A percentile compares a stretch with the other conserved stretches of the same genome.
Conservation (phyloP, 2,113 vertebrate genomes). For the Pterocles burchelli region DNA sequence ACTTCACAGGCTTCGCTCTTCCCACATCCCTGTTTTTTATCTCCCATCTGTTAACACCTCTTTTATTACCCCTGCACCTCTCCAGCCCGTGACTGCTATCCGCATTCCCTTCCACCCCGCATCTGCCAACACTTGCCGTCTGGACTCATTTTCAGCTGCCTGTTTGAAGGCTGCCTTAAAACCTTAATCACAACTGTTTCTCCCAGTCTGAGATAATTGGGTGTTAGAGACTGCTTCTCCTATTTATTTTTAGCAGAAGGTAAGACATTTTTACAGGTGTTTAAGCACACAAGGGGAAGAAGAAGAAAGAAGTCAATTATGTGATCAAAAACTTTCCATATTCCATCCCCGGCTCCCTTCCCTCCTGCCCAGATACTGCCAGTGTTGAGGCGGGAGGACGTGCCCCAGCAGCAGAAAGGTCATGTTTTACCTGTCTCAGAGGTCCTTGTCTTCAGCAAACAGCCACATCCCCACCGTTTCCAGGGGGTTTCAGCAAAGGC, state of each 20-base stretch:
- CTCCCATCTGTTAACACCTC: background rate
- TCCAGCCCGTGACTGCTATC: background rate
- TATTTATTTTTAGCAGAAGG: conserved; percentile 32
- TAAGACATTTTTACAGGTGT: background rate
- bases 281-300: background rate
- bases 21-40: background rate
- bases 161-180: conserved; percentile 11
- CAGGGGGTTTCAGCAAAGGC: background rate
- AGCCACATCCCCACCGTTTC: background rate
- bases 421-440: background rate
- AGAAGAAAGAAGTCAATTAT: background rate
- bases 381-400: background rate
- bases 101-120: background rate
- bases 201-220: conserved; percentile 7
- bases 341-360: background rate
- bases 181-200: background rate
- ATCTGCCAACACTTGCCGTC: background rate
- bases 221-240: background rate
- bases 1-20: background rate
- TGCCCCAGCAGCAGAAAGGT: background rate
- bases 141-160: background rate
- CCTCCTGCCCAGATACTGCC: background rate
- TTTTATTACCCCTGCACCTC: background rate
- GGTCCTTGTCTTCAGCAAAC: background rate
- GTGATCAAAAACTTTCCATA: background rate